Evolutionary conservation across 2,888 invertebrate genomes (phyloP), one percentile per base, ranked within the genome.

Genomic region (Thymelicus sylvestris): DNA sequence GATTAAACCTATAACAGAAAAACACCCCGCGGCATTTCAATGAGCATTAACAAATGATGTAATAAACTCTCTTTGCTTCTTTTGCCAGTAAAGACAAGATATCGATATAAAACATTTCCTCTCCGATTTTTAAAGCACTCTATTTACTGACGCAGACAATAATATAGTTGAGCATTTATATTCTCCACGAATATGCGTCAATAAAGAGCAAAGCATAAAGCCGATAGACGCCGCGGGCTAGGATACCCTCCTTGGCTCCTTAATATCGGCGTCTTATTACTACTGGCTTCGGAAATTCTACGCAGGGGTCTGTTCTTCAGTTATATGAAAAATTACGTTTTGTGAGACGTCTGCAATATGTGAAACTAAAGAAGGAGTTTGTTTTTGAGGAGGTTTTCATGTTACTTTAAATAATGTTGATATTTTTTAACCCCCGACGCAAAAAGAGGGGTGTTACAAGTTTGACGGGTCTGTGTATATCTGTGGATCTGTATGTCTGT

Each of bases 181-280:
- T 67, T 67, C 67, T 55, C 44, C 7, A 13, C 62, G 44, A 62
- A 62, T 67, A 62, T 50, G 47, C 61, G 52, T 62, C 62, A 62
- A 66, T 57, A 66, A 55, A 55, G 55, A 24, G 24, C 31, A n/a
- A 59, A 59, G 66, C n/a, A n/a, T 39, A 76, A 78, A 77, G 78
- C 80, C 84, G 84, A 88, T 87, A 85, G 86, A 81, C 79, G 86
- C 87, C 85, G 75, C 77, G 69, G 89, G 90, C 91, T 85, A 86
- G 90, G 89, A 82, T 80, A 75, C 77, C 70, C 80, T 31, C 31
- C 5, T 31, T 31, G 31, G 31, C 77, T 78, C 80, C 81, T 89
- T 90, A 90, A 89, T 90, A 90, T 83, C 80, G 76, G 78, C 81
- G 84, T 79, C 84, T 88, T 90, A 67, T 67, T 67, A 62, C 67